Evolutionary conservation across 2,113 vertebrate genomes (phyloP).

Genomic region (Romanogobio albipinnatus): DNA sequence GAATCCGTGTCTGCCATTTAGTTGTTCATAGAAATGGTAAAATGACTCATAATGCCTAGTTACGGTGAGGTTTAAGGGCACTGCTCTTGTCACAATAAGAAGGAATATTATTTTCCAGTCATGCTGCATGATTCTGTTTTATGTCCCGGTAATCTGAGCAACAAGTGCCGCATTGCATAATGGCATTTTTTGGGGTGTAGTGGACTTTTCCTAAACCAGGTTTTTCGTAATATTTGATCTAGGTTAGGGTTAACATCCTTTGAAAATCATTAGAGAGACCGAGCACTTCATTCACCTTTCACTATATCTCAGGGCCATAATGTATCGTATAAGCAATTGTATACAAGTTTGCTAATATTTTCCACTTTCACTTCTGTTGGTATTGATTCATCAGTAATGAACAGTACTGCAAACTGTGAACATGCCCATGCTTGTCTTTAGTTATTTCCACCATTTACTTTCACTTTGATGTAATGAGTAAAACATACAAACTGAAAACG

Average conservation of each 20-base stretch:
- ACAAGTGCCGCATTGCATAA: background rate
- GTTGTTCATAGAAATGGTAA: background rate
- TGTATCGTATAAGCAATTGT: background rate
- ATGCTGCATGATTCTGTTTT: background rate
- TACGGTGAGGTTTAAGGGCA: background rate
- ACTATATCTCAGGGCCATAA: background rate
- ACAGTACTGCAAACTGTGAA: background rate
- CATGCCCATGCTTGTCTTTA: background rate
- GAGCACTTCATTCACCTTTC: background rate
- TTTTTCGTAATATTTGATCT: background rate
- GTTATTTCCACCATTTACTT: background rate
- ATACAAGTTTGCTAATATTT: background rate
- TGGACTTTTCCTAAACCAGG: background rate
- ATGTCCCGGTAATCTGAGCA: background rate
- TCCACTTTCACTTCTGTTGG: background rate
- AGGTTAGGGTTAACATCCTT: too few relatives aligned
- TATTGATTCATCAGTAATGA: background rate
- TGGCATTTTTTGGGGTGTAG: background rate
- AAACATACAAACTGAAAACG: background rate
- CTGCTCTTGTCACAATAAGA: background rate
- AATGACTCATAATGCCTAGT: background rate
- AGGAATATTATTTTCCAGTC: background rate
- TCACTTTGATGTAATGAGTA: constrained; percentile 1
- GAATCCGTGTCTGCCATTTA: background rate
- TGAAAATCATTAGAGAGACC: background rate